Base-by-base conservation (phyloP, 2,113 vertebrate species). In the Scartelaos histophorus region DNA sequence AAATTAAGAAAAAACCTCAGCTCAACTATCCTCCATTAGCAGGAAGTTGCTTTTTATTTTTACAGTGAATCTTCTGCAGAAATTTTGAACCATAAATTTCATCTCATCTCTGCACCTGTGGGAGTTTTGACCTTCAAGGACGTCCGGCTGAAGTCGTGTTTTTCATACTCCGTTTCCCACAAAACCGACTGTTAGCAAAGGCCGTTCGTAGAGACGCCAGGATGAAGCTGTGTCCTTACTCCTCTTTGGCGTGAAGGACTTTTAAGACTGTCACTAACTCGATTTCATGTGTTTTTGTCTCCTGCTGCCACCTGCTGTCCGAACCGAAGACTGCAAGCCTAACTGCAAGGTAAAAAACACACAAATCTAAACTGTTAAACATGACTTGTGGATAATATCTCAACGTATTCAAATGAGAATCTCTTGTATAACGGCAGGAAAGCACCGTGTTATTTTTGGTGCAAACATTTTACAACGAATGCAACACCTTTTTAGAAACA, bases 311-410 rank as follows among this genome's bases (percentile, higher is more conserved):
- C 51, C 51, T 85, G 7, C 61, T 1, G 53, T 15, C 38, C 56
- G 68, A 62, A 9, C 71, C 78, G 75, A 88, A 97, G 96, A 97
- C 93, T 97, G 96, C 93, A 95, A 93, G 84, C 95, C 96, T 53
- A 97, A 96, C 81, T 97, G 96, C 87, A 97, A 96, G 96, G 96
- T 97, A 94, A 93, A 19, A n/a, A 3, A 3, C 7, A 19, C 16
- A 54, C 10, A 9, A 43, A 43, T 43, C 38, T 47, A 47, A 54
- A 54, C 2, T 54, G 51, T 54, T 54, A 5, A 10, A 9, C 38
- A 43, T 51, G 4, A 16, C 0, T 51, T 51, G 16, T 19, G 47
- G 16, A 15, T 16, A 4, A 51, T 51, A 9, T 43, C 38, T 43
- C 7, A 43, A 43, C 1, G 38, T 43, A 10, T 43, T 7, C 7